Base-by-base conservation (phyloP, 2,888 invertebrate genomes). In the Drosophila phalerata region DNA sequence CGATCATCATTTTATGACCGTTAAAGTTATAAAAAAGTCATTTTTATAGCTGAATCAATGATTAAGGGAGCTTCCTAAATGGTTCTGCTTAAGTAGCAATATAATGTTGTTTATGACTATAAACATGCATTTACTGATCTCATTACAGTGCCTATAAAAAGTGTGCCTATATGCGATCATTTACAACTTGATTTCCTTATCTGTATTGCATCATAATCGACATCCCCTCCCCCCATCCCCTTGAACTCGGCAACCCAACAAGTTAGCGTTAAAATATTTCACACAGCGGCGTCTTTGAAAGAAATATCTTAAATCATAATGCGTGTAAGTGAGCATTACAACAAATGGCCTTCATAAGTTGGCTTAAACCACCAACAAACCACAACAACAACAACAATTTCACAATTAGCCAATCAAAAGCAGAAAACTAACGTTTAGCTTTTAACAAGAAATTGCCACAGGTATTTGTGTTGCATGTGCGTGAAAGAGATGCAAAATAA, bases 261-360 rank as follows among this genome's bases (percentile, higher is more conserved):
- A 45, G 55, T 56, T 57, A 30, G 63, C 61, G 61, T 47, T 34
- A 42, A 71, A 48, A 68, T 62, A 76, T 73, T 73, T 82, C 73
- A 67, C 66, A 72, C 63, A 62, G 69, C 80, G 82, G 79, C 49
- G 13, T 69, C 66, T 80, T 82, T 69, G 72, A 85, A 82, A 72
- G 58, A 75, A 72, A 81, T 69, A 64, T 38, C 70, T 84, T 61
- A 67, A 85, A 67, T 69, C 71, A 75, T 75, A 78, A 84, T 72
- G 75, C 75, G 71, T 72, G 68, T 70, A 78, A 78, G 79, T 75
- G 74, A 78, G 82, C 88, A 73, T 85, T 85, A 79, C 67, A 65
- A 53, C 69, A 78, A 87, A 40, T 73, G 81, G 78, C 85, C 85
- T 87, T 87, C 78, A 60, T 40, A 13, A 22, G 53, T 34, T 62